These are phyloP conservation scores for Chymomyza fuscimana DNA, from an alignment of 2,888 invertebrate species.

Conservation along the genomic window DNA sequence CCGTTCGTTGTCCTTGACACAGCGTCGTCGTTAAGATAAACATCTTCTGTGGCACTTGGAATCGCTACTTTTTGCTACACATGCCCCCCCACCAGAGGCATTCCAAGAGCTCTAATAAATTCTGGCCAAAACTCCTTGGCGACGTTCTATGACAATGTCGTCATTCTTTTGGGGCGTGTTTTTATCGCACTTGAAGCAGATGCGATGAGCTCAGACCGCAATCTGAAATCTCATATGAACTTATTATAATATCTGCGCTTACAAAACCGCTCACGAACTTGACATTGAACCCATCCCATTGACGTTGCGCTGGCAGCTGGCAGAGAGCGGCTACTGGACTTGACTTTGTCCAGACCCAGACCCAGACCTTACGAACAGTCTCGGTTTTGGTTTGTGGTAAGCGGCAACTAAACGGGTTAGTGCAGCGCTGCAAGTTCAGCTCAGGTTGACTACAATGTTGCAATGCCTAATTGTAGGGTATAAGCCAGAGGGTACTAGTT, in stretches of 20 bases:
- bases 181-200: neutral
- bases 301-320: neutral
- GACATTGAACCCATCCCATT: slow-evolving; percentile 53
- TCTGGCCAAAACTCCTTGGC: neutral
- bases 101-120: neutral
- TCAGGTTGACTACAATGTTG: neutral
- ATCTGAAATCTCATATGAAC: neutral
- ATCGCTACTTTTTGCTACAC: neutral
- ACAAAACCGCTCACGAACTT: slow-evolving; percentile 50
- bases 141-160: neutral
- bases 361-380: neutral
- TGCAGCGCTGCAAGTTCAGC: neutral
- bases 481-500: neutral
- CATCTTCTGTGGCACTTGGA: neutral
- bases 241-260: neutral
- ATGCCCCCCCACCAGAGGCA: neutral
- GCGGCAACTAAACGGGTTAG: slow-evolving; percentile 6
- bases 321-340: neutral
- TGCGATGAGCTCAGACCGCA: neutral
- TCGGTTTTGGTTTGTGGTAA: neutral
- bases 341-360: slow-evolving; percentile 12
- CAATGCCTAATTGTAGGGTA: neutral
- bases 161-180: neutral
- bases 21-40: slow-evolving; percentile 5
- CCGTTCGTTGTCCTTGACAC: neutral